These are phyloP conservation scores for Melanerpes aurifrons DNA, from an alignment of 2,113 vertebrate species.

Conservation along the genomic window DNA sequence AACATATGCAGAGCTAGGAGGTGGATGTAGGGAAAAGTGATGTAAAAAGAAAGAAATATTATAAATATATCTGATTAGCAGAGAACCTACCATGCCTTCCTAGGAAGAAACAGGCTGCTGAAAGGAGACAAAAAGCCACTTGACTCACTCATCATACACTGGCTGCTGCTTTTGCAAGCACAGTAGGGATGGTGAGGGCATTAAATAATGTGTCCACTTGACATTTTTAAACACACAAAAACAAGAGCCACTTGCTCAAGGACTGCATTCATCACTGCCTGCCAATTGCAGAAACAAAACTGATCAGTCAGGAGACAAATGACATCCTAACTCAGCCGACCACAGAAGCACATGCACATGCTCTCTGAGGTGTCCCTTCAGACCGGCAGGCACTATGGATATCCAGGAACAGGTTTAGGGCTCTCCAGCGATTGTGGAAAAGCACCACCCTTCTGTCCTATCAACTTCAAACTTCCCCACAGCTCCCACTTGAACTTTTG, in stretches of 20 bases:
- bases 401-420: background rate
- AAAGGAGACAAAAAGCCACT: background rate
- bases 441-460: background rate
- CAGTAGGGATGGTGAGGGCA: background rate
- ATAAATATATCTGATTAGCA: background rate
- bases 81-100: background rate
- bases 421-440: background rate
- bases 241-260: slow-evolving; percentile 8
- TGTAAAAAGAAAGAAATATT: background rate
- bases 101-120: background rate
- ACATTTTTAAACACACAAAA: slow-evolving; percentile 33
- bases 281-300: slow-evolving; percentile 43
- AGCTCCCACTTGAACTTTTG: background rate
- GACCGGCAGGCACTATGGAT: background rate
- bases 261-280: slow-evolving; percentile 46
- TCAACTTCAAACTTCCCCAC: background rate
- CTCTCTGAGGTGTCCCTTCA: background rate
- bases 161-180: background rate
- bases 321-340: background rate
- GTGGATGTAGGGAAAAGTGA: background rate
- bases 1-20: fast-evolving
- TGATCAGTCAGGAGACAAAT: slow-evolving; percentile 1
- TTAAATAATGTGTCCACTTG: slow-evolving; percentile 3
- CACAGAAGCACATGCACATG: fast-evolving
- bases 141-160: fast-evolving